These are phyloP conservation scores for Opisthograptis luteolata DNA, from an alignment of 2,888 invertebrate species.

Conservation along the genomic window DNA sequence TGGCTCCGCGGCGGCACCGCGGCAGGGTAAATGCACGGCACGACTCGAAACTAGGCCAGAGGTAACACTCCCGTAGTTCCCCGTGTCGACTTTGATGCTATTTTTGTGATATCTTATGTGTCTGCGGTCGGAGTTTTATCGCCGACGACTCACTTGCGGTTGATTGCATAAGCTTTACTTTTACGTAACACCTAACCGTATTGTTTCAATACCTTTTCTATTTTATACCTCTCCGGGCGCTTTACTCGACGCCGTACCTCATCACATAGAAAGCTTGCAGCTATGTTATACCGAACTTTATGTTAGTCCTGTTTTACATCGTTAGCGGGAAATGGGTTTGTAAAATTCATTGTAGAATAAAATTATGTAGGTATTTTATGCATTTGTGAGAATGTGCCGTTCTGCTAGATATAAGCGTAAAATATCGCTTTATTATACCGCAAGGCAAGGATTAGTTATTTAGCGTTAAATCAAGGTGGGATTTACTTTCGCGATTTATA, in stretches of 20 bases:
- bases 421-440: slow-evolving; percentile 54
- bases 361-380: slow-evolving; percentile 47
- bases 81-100: slow-evolving; percentile 70
- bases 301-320: slow-evolving; percentile 50
- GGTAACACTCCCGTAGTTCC: slow-evolving; percentile 58
- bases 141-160: slow-evolving; percentile 56
- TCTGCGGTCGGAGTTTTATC: slow-evolving; percentile 69
- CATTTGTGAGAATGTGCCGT: slow-evolving; percentile 52
- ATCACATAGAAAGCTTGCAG: slow-evolving; percentile 28
- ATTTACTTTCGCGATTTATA: slow-evolving; percentile 67
- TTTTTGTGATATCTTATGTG: slow-evolving; percentile 70
- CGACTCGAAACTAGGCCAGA: slow-evolving; percentile 69
- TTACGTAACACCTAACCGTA: slow-evolving; percentile 32
- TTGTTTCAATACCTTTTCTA: slow-evolving; percentile 29
- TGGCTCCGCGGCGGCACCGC: slow-evolving; percentile 32
- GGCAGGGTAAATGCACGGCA: slow-evolving; percentile 53
- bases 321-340: slow-evolving; percentile 52
- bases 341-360: slow-evolving; percentile 30
- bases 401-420: slow-evolving; percentile 54
- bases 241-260: slow-evolving; percentile 15
- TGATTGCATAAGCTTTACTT: slow-evolving; percentile 47
- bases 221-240: slow-evolving; percentile 10
- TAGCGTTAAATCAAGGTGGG: slow-evolving; percentile 60
- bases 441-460: slow-evolving; percentile 57
- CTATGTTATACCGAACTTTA: slow-evolving; percentile 35